phyloP scores from a whole-genome alignment of 2,113 vertebrate genomes.

The Probosciger aterrimus region DNA sequence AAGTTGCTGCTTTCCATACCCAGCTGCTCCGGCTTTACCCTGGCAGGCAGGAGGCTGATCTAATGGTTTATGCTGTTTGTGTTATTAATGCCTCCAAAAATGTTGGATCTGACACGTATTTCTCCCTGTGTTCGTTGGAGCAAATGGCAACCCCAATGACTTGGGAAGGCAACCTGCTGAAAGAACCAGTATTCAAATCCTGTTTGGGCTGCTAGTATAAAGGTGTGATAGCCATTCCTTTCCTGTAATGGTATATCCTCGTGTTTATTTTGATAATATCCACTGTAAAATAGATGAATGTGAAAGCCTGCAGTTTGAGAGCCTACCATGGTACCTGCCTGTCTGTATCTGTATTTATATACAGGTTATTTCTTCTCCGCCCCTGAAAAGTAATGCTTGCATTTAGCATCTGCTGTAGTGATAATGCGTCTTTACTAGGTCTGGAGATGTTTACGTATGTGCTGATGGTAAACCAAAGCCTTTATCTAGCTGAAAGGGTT shows the following conservation, averaged over 20 bases:
- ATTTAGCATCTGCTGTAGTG: neutral
- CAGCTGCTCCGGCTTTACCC: neutral
- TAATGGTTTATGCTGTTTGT: neutral
- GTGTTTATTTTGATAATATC: neutral
- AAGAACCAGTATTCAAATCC: neutral
- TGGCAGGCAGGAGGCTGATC: neutral
- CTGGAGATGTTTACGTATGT: neutral
- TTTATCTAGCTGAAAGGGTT: constrained; percentile 14
- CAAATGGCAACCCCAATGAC: neutral
- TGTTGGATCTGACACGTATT: neutral
- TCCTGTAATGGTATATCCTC: neutral
- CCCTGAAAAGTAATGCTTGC: neutral
- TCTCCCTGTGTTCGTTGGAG: neutral
- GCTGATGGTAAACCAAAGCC: neutral
- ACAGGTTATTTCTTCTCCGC: neutral
- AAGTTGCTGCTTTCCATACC: accelerated
- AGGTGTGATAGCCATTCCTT: neutral
- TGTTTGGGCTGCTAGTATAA: neutral
- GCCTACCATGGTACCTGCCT: neutral
- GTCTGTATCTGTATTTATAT: neutral
- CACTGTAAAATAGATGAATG: neutral
- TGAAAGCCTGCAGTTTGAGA: neutral
- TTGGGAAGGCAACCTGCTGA: neutral
- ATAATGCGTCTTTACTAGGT: neutral
- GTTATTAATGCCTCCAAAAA: neutral